These are phyloP conservation scores for Petrocephalus sullivani DNA, from an alignment of 2,797 vertebrate species.

Conservation along the genomic window DNA sequence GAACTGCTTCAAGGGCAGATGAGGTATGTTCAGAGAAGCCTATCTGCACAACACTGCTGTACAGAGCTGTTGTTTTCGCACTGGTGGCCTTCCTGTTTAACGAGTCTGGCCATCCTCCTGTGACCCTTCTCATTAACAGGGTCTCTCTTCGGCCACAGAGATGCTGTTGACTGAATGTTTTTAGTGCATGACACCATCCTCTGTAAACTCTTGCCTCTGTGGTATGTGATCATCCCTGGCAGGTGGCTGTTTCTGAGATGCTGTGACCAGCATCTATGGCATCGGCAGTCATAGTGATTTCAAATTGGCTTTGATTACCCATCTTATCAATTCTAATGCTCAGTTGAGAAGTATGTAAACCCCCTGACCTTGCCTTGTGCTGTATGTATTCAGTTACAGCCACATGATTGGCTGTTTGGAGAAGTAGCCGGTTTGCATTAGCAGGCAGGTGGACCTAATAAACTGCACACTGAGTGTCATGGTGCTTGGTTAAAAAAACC, in stretches of 20 bases:
- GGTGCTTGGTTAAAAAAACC: not conserved
- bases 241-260: not conserved
- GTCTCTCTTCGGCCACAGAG: not conserved
- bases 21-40: conserved; percentile 1
- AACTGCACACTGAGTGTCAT: not conserved
- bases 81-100: not conserved
- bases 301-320: not conserved
- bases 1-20: not conserved
- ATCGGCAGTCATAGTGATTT: not conserved
- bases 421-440: not conserved
- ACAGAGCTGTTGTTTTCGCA: not conserved
- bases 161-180: not conserved
- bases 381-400: conserved; percentile 1
- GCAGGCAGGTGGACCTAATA: not conserved
- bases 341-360: not conserved
- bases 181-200: not conserved
- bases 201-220: not conserved
- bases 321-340: not conserved
- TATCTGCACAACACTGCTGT: not conserved
- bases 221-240: not conserved
- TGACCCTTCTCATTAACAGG: not conserved
- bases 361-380: not conserved
- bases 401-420: not conserved
- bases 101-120: not conserved
- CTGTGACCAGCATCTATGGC: not conserved